phyloP scores from a whole-genome alignment of 2,888 invertebrate species.

The Melolontha melolontha region DNA sequence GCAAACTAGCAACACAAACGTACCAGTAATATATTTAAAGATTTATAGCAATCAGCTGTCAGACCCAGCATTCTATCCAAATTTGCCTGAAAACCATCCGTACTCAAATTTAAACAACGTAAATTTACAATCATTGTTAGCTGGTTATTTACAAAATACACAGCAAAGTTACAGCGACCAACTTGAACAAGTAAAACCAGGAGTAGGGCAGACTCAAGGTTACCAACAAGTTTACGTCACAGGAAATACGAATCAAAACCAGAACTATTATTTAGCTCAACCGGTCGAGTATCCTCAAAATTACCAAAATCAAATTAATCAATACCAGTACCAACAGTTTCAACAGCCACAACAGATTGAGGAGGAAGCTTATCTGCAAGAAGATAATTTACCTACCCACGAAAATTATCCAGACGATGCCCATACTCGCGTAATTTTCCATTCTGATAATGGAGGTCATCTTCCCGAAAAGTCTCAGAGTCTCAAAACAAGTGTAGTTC shows the following conservation, averaged over 20 bases:
- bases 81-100: constrained; percentile 70
- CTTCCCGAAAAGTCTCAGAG: constrained; percentile 38
- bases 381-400: constrained; percentile 61
- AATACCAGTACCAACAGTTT: constrained; percentile 41
- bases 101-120: constrained; percentile 69
- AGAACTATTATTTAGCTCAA: constrained; percentile 31
- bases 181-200: constrained; percentile 33
- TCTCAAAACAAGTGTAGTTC: constrained; percentile 34
- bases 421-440: constrained; percentile 71
- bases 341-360: constrained; percentile 42
- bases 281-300: constrained; percentile 40
- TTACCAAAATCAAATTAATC: constrained; percentile 39
- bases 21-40: constrained; percentile 71
- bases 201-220: constrained; percentile 50
- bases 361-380: constrained; percentile 29
- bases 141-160: constrained; percentile 65
- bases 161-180: constrained; percentile 5
- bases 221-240: constrained; percentile 46
- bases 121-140: constrained; percentile 69
- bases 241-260: constrained; percentile 52
- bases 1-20: constrained; percentile 62
- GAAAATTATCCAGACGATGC: constrained; percentile 72
- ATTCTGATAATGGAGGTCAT: constrained; percentile 47
- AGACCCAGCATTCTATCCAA: constrained; percentile 70
- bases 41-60: constrained; percentile 71